Evolutionary conservation across 1,140 invertebrate species (phyloP).

Genomic region (Propsilocerus akamusi): DNA sequence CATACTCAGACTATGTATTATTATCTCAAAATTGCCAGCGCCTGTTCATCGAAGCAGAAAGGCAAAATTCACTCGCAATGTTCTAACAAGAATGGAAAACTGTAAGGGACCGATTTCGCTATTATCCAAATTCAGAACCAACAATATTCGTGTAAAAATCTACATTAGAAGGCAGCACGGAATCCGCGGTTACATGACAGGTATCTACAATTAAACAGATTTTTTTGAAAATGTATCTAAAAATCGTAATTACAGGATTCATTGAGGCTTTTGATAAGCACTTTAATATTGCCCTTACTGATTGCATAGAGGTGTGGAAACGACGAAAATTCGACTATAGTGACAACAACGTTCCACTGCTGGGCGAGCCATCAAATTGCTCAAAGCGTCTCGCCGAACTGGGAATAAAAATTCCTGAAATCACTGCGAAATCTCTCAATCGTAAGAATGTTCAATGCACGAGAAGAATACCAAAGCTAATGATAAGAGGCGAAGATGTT

Average conservation of each 20-base stretch:
- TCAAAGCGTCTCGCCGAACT: constrained; percentile 9
- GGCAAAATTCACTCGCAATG: constrained; percentile 25
- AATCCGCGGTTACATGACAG: constrained; percentile 39
- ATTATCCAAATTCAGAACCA: constrained; percentile 38
- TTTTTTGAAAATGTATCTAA: no score
- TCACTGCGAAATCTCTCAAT: constrained; percentile 31
- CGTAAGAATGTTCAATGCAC: constrained; percentile 45
- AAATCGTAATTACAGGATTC: constrained; percentile 54
- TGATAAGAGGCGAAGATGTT: constrained; percentile 74
- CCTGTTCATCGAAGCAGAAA: constrained; percentile 12
- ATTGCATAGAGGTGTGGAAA: constrained; percentile 75
- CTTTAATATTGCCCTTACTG: constrained; percentile 76
- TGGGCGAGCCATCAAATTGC: constrained; percentile 10
- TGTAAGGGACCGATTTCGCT: constrained; percentile 38
- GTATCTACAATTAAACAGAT: no score
- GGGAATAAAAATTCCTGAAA: constrained; percentile 23
- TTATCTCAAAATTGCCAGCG: constrained; percentile 11
- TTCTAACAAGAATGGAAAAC: constrained; percentile 40
- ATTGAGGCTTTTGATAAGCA: constrained; percentile 85
- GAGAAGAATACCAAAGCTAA: constrained; percentile 55
- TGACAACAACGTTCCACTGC: constrained; percentile 10
- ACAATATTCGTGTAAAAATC: constrained; percentile 40
- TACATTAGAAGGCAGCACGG: constrained; percentile 38
- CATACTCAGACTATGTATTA: constrained; percentile 11
- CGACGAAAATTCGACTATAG: constrained; percentile 28